Base-by-base conservation (phyloP, 2,113 vertebrate genomes). In the Anas platyrhynchos region DNA sequence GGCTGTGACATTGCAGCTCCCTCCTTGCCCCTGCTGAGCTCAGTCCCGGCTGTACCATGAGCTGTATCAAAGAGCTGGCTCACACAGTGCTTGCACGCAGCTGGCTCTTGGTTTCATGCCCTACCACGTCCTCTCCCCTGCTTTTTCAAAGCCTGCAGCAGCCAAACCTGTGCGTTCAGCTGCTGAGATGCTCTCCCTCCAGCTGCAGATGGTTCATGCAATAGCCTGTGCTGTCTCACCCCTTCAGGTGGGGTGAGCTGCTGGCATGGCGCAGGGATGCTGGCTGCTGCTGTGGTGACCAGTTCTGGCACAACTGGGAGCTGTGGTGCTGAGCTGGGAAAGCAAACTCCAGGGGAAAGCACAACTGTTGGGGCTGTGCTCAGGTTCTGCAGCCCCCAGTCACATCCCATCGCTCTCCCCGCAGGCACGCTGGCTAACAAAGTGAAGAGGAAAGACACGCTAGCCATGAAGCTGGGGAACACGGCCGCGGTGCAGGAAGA, bases 361-460 rank as follows among this genome's bases (percentile, higher is more conserved):
- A 21, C 38, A 43, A 1, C 32, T 65, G 38, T 44, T 17, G 71
- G 78, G 27, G 43, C 58, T 67, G 50, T 7, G 55, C 76, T 55
- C 27, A 0, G 65, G 58, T 43, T 20, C 11, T 0, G 31, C 62
- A 18, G 52, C 10, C 34, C 76, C 41, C 34, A 41, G 43, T 34
- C n/a, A 3, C 62, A 17, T 83, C 82, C 52, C 55, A 0, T 25
- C 29, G 65, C 62, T 88, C 63, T 86, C 46, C 58, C 67, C 29
- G 1, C 82, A 99, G 99, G 98, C 93, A 98, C 98, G 0, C 97
- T 99, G 96, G 99, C 99, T 88, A 99, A 98, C 97, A 99, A 98
- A 94, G 99, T 99, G 58, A 99, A 98, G 92, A 98, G 99, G 97
- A 99, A 99, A 97, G 99, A 99, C 96, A 99, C 99, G 0, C 95